Evolutionary conservation across 2,888 invertebrate species (phyloP).

Genomic region (Gymnoscelis rufifasciata): DNA sequence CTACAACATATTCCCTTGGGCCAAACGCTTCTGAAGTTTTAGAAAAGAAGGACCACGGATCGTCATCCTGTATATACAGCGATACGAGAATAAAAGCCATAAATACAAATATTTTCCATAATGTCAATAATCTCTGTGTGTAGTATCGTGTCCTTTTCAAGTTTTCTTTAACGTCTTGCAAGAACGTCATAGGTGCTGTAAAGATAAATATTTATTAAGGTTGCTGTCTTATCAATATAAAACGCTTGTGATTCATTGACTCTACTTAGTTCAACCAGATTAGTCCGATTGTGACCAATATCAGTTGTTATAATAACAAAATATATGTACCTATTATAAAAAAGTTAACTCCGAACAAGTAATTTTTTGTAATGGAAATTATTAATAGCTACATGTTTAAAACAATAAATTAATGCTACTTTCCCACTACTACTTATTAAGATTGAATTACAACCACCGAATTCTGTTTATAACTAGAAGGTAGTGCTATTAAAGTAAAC

Average conservation of each 20-base stretch:
- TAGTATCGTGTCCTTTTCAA: constrained; percentile 84
- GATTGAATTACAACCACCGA: too few relatives aligned
- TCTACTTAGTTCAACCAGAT: too few relatives aligned
- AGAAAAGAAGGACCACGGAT: constrained; percentile 69
- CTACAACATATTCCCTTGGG: constrained; percentile 70
- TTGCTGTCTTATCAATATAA: background rate
- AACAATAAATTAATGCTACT: too few relatives aligned
- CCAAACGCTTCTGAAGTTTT: constrained; percentile 68
- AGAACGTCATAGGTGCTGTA: constrained; percentile 55
- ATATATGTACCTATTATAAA: too few relatives aligned
- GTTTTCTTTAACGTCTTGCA: constrained; percentile 67
- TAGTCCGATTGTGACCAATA: too few relatives aligned
- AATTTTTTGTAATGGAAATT: too few relatives aligned
- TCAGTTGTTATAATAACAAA: too few relatives aligned
- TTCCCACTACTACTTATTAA: too few relatives aligned
- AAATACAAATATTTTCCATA: constrained; percentile 89
- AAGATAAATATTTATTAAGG: constrained; percentile 18
- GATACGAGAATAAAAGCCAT: constrained; percentile 81
- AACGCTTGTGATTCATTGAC: background rate
- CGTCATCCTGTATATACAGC: constrained; percentile 64
- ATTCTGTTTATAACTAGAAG: too few relatives aligned
- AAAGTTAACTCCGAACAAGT: too few relatives aligned
- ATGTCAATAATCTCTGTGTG: constrained; percentile 84
- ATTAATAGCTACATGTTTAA: too few relatives aligned
- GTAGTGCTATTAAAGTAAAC: too few relatives aligned